Percentiles rank a stretch among this genome's conserved stretches.
phyloP scores from a whole-genome alignment of 2,888 invertebrate genomes.

The Tetrapedia diversipes region DNA sequence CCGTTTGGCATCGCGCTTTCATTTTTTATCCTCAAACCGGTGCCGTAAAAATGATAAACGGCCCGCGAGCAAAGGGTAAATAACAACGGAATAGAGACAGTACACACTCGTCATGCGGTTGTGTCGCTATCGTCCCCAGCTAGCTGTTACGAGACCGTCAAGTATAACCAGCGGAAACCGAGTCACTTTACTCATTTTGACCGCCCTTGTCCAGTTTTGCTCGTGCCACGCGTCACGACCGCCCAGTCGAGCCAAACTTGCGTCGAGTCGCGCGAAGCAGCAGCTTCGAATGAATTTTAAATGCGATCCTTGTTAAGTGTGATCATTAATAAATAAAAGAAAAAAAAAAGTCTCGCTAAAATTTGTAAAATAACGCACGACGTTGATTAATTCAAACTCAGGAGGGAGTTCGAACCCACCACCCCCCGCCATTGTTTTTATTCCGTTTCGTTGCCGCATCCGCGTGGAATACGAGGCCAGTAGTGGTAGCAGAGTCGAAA shows the following conservation, averaged over 20 bases:
- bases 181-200: conserved; percentile 2
- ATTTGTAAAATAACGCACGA: not conserved
- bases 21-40: conserved; percentile 19
- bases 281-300: too few relatives aligned
- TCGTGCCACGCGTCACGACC: not conserved
- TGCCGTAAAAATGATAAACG: conserved; percentile 41
- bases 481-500: conserved; percentile 12
- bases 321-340: too few relatives aligned
- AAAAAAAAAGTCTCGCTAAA: too few relatives aligned
- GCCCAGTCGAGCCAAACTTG: too few relatives aligned
- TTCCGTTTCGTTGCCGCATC: not conserved
- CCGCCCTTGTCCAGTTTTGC: not conserved
- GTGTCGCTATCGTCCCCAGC: conserved; percentile 20
- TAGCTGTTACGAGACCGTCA: conserved; percentile 26
- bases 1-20: conserved; percentile 11
- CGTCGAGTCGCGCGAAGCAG: too few relatives aligned
- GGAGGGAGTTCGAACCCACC: too few relatives aligned
- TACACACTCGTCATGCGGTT: conserved; percentile 17
- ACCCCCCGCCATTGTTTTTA: not conserved
- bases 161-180: conserved; percentile 29
- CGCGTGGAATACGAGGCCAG: not conserved
- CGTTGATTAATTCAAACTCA: not conserved
- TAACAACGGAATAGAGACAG: conserved; percentile 32
- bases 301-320: too few relatives aligned
- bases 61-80: conserved; percentile 41